phyloP scores from a whole-genome alignment of 2,888 invertebrate genomes.

The Lepidocyrtinus sp. region DNA sequence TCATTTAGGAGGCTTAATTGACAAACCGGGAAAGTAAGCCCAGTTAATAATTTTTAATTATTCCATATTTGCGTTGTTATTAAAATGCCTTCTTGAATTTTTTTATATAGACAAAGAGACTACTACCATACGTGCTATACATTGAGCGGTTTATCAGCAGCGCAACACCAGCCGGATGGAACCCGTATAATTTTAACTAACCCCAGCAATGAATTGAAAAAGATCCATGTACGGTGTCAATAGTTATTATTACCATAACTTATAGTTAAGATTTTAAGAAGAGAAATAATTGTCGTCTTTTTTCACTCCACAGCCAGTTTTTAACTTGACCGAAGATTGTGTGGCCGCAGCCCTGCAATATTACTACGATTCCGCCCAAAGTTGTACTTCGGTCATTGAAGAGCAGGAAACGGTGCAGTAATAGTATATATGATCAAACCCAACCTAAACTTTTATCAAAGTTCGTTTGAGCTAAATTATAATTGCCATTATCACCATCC shows the following conservation, averaged over 20 bases:
- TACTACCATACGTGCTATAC: conserved; percentile 98
- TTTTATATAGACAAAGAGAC: conserved; percentile 81
- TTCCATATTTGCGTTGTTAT: background rate
- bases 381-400: conserved; percentile 69
- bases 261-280: background rate
- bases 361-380: conserved; percentile 63
- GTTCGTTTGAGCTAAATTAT: no score
- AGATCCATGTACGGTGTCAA: conserved; percentile 71
- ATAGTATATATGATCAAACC: background rate
- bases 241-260: conserved; percentile 74
- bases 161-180: conserved; percentile 81
- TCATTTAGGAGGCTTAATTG: conserved; percentile 89
- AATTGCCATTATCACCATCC: background rate
- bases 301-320: conserved; percentile 84
- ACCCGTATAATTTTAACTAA: conserved; percentile 69
- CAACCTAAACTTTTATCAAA: background rate
- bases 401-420: background rate
- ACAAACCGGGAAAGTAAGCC: conserved; percentile 95
- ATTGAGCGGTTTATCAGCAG: conserved; percentile 93
- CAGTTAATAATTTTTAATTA: background rate
- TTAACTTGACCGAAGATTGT: conserved; percentile 83
- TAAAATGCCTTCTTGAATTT: background rate
- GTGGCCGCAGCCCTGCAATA: conserved; percentile 72
- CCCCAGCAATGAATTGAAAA: conserved; percentile 62
- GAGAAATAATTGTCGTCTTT: no score